A percentile compares a stretch with the other conserved stretches of the same genome.
Evolutionary conservation across 2,113 vertebrate genomes (phyloP).

Genomic region (Callipepla californica): DNA sequence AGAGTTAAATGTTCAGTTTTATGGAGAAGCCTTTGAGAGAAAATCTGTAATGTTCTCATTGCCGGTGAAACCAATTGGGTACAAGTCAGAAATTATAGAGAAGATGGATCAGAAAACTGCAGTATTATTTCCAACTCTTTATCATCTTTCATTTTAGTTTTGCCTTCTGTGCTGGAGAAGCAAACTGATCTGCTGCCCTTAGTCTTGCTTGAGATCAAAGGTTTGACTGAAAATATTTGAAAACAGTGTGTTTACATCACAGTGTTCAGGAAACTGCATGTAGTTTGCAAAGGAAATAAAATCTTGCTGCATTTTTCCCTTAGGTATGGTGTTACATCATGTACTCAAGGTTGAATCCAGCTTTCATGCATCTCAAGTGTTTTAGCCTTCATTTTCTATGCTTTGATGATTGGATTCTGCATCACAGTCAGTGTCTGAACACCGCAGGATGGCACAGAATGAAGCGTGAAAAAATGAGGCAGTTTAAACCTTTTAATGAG

Average conservation of each 20-base stretch:
- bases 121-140: background rate
- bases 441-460: background rate
- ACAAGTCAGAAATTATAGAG: background rate
- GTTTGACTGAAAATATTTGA: background rate
- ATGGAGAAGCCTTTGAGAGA: background rate
- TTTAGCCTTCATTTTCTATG: background rate
- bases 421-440: background rate
- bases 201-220: background rate
- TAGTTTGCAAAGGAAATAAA: background rate
- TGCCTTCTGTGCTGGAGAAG: background rate
- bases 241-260: background rate
- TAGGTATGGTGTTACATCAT: background rate
- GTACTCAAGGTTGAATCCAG: background rate
- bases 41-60: background rate
- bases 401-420: background rate
- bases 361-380: background rate
- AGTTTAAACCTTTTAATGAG: background rate
- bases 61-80: background rate
- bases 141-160: background rate
- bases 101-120: background rate
- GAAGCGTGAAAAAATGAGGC: background rate
- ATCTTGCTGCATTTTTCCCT: background rate
- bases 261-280: background rate
- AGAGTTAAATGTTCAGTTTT: background rate
- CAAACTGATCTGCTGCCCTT: background rate